A percentile compares a stretch with the other conserved stretches of the same genome.
Conservation (phyloP, 2,113 vertebrate species). For the Nycticryphes semicollaris region DNA sequence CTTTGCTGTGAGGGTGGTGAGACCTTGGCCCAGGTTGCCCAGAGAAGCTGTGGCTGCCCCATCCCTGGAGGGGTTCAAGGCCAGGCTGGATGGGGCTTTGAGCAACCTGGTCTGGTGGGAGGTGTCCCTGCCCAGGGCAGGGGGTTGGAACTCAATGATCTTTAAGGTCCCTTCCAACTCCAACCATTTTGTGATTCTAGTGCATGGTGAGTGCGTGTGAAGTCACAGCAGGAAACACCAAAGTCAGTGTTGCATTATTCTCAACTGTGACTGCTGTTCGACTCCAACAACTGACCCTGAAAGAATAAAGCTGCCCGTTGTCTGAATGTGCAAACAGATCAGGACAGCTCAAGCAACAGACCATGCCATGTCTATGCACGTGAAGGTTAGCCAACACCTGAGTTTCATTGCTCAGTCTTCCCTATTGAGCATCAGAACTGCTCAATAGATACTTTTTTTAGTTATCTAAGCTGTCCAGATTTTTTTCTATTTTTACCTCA, state of each 20-base stretch:
- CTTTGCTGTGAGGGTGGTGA: no score
- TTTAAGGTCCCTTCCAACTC: no score
- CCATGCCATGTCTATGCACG: background rate
- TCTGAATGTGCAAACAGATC: background rate
- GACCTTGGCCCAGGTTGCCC: no score
- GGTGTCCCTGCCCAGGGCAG: no score
- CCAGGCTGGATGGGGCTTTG: no score
- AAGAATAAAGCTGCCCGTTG: background rate
- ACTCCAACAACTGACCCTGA: background rate
- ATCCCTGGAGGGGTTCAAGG: no score
- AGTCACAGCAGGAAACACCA: rapidly evolving
- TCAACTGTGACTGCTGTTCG: background rate
- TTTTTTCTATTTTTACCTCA: background rate
- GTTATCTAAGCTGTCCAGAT: background rate
- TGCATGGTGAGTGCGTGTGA: rapidly evolving
- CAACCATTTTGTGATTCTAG: no score
- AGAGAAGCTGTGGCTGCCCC: no score
- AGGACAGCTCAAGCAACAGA: background rate
- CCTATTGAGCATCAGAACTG: background rate
- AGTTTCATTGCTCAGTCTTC: background rate
- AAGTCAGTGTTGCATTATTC: background rate
- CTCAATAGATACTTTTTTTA: background rate
- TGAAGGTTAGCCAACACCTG: background rate
- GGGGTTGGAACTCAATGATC: no score
- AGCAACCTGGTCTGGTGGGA: no score